Conservation (phyloP, 2,888 invertebrate genomes). For the Anticlea derivata region DNA sequence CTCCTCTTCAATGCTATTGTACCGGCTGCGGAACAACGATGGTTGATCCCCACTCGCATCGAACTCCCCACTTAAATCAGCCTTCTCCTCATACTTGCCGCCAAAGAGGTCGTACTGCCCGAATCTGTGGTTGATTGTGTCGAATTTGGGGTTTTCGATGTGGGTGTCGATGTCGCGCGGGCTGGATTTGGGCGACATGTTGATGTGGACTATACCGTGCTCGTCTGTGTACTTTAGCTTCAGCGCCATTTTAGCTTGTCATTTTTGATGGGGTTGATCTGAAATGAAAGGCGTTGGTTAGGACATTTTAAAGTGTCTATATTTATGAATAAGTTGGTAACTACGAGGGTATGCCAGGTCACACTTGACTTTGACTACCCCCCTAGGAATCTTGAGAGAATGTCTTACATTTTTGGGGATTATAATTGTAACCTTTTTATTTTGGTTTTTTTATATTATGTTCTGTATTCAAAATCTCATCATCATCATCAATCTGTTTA, state of each 20-base stretch:
- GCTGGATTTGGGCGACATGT: conserved; percentile 67
- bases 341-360: no score
- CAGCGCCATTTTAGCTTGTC: conserved; percentile 61
- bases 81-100: conserved; percentile 58
- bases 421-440: no score
- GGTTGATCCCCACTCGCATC: conserved; percentile 53
- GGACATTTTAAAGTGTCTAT: background rate
- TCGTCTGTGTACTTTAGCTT: conserved; percentile 78
- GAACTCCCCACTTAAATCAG: background rate
- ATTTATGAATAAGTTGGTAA: no score
- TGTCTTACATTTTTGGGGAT: no score
- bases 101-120: conserved; percentile 75
- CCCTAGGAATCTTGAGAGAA: no score
- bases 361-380: no score
- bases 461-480: no score
- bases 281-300: conserved; percentile 11
- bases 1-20: conserved; percentile 79
- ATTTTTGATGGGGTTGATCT: conserved; percentile 36
- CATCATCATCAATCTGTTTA: no score
- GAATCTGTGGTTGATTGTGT: conserved; percentile 75
- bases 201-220: conserved; percentile 74
- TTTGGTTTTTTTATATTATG: no score
- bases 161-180: conserved; percentile 42
- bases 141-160: conserved; percentile 68
- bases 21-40: conserved; percentile 75